Percentiles rank a stretch among this genome's conserved stretches.
Conservation (phyloP, 2,797 vertebrate genomes). For the Fistularia tabacaria region DNA sequence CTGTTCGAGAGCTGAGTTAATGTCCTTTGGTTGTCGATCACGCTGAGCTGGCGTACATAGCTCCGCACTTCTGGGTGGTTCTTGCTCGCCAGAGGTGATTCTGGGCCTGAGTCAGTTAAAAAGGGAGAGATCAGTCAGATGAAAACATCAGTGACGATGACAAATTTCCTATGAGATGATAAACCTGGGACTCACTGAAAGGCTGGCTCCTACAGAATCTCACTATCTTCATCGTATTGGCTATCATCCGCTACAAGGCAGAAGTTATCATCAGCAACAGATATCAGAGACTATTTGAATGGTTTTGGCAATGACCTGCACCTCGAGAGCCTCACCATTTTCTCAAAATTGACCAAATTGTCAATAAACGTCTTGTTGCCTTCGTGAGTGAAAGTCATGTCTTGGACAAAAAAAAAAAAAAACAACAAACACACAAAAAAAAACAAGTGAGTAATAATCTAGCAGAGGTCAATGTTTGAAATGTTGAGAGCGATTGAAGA, state of each 20-base stretch:
- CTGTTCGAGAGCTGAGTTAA: slow-evolving; percentile 94
- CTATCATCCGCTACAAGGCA: slow-evolving; percentile 92
- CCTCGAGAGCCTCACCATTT: slow-evolving; percentile 86
- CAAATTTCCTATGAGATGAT: neutral
- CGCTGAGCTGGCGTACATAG: slow-evolving; percentile 91
- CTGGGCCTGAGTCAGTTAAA: slow-evolving; percentile 75
- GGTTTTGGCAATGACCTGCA: neutral
- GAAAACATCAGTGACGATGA: neutral
- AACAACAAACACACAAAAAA: neutral
- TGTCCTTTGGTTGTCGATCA: slow-evolving; percentile 98
- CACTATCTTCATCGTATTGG: slow-evolving; percentile 90
- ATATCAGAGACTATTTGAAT: slow-evolving; percentile 4
- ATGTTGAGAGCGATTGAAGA: too few species aligned
- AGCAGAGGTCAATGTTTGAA: too few species aligned
- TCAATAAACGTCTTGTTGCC: slow-evolving; percentile 97
- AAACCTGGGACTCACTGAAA: slow-evolving; percentile 85
- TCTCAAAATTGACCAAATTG: slow-evolving; percentile 98
- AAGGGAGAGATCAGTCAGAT: neutral
- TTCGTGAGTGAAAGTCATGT: slow-evolving; percentile 98
- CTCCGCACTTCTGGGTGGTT: slow-evolving; percentile 90
- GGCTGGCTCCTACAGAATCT: slow-evolving; percentile 89
- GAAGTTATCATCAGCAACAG: slow-evolving; percentile 21
- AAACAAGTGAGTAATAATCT: too few species aligned
- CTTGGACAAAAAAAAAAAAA: slow-evolving; percentile 54
- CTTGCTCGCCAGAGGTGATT: slow-evolving; percentile 86